phyloP scores from a whole-genome alignment of 2,797 vertebrate species.

The Epinephelus awoara region DNA sequence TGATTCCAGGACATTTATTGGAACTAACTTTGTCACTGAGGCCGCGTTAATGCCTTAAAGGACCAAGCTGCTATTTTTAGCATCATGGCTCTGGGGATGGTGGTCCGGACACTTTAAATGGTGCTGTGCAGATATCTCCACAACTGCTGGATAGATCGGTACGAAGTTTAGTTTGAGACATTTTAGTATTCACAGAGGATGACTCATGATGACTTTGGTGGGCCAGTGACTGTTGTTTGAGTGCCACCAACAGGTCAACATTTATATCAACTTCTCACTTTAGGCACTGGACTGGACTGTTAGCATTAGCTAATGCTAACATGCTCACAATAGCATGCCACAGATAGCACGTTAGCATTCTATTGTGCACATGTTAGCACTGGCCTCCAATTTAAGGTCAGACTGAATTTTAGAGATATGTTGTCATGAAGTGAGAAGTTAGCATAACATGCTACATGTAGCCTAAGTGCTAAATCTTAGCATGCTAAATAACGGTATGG shows the following conservation, averaged over 20 bases:
- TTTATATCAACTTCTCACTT: neutral
- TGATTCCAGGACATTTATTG: conserved; percentile 54
- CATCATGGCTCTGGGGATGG: neutral
- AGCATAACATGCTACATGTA: neutral
- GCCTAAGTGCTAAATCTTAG: neutral
- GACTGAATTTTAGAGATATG: too few species aligned
- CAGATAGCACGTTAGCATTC: neutral
- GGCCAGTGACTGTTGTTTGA: neutral
- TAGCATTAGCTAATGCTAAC: neutral
- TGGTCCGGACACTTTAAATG: conserved; percentile 23
- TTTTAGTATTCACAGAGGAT: neutral
- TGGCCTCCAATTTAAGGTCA: too few species aligned
- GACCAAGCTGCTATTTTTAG: conserved; percentile 41
- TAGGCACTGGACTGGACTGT: too few species aligned
- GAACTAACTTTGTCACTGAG: conserved; percentile 44
- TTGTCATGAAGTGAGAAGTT: too few species aligned
- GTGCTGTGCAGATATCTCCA: conserved; percentile 13
- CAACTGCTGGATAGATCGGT: neutral
- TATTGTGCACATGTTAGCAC: neutral
- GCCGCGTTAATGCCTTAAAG: conserved; percentile 41
- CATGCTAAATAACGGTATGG: too few species aligned
- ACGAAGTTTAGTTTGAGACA: conserved; percentile 1
- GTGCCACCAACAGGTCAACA: conserved; percentile 22
- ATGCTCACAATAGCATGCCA: neutral
- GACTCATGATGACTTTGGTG: neutral